phyloP scores from a whole-genome alignment of 2,113 vertebrate genomes.

The Halcyon malimbica region DNA sequence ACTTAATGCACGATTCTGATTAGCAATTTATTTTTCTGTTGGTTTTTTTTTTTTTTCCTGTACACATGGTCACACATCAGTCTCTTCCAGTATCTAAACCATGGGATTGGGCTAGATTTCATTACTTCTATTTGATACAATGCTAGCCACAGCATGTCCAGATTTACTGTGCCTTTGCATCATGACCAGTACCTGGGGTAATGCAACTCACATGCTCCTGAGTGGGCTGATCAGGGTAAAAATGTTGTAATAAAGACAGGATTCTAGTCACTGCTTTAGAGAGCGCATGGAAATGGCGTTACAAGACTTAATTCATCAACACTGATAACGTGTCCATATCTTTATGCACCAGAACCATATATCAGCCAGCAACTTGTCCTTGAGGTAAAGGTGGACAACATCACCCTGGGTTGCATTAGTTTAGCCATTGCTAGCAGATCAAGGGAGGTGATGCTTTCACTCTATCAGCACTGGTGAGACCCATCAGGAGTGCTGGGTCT shows the following conservation, averaged over 20 bases:
- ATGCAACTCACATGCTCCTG: not conserved
- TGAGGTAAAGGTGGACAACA: not conserved
- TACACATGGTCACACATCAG: not conserved
- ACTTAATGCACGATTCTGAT: not conserved
- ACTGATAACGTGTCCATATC: not conserved
- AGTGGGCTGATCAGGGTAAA: not conserved
- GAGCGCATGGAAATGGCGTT: not conserved
- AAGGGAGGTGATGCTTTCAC: not conserved
- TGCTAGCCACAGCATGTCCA: not conserved
- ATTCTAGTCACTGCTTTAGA: not conserved
- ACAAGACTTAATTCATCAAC: not conserved
- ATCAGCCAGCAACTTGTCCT: not conserved
- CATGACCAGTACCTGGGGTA: not conserved
- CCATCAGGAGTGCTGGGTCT: not conserved
- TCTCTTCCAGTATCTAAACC: not conserved
- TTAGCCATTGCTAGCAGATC: not conserved
- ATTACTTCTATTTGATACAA: not conserved
- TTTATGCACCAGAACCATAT: not conserved
- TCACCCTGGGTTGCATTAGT: not conserved
- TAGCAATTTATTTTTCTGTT: not conserved
- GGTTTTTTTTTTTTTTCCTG: not conserved
- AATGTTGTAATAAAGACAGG: not conserved
- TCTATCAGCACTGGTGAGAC: not conserved
- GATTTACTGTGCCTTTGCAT: not conserved
- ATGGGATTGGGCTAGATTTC: not conserved